Evolutionary conservation across 53 echinoderm and acorn worm genomes (phyloP).

Genomic region (Zoroaster sp.): DNA sequence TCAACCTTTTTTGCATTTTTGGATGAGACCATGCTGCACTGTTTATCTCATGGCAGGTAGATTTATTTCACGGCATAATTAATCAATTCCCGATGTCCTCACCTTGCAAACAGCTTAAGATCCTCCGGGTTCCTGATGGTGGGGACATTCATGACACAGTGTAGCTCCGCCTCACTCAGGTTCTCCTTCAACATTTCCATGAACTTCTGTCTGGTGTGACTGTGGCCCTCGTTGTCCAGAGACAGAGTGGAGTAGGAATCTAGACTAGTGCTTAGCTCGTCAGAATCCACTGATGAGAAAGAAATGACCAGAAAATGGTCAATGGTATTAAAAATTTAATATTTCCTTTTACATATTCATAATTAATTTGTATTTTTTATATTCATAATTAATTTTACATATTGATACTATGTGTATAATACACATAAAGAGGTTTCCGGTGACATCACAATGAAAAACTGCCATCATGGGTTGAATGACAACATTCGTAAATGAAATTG

Average conservation of each 20-base stretch:
- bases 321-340: not conserved
- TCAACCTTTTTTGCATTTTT: no score
- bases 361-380: no score
- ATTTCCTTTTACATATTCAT: not conserved
- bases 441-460: no score
- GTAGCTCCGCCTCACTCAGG: constrained; percentile 69
- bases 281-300: constrained; percentile 75
- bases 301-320: not conserved
- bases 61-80: no score
- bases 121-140: constrained; percentile 79
- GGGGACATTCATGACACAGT: constrained; percentile 72
- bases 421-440: no score
- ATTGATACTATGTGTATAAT: no score
- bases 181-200: constrained; percentile 79
- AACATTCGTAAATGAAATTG: no score
- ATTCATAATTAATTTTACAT: no score
- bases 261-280: constrained; percentile 87
- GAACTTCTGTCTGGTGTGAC: constrained; percentile 69
- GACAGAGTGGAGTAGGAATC: constrained; percentile 80
- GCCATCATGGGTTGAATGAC: no score
- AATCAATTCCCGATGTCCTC: no score
- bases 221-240: constrained; percentile 63
- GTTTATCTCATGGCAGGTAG: no score
- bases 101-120: constrained; percentile 96
- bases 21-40: no score